Conservation (phyloP, 2,888 invertebrate genomes). For the Chymomyza procnemis region DNA sequence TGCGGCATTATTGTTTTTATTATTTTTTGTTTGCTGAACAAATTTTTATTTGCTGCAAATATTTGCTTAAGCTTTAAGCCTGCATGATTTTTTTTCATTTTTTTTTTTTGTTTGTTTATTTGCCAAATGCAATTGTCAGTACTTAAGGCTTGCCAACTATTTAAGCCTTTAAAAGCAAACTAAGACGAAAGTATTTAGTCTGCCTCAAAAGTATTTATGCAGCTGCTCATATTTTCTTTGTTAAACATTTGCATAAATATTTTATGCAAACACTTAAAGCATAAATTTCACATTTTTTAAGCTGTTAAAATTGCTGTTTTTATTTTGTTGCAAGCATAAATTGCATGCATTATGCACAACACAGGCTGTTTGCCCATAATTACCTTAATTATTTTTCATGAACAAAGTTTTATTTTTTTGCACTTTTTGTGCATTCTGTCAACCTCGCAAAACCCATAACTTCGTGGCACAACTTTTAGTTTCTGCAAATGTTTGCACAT, state of each 20-base stretch:
- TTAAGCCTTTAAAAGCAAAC: no score
- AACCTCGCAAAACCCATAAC: background rate
- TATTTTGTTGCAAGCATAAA: background rate
- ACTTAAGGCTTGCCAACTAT: no score
- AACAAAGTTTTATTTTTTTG: conserved; percentile 36
- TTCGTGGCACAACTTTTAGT: background rate
- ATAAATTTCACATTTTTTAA: background rate
- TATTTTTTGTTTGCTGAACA: background rate
- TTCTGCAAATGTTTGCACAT: conserved; percentile 56
- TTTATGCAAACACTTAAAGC: conserved; percentile 5
- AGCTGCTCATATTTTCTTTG: background rate
- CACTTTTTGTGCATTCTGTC: conserved; percentile 5
- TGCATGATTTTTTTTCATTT: background rate
- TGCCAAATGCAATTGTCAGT: no score
- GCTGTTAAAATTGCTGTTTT: background rate
- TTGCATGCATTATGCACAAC: background rate
- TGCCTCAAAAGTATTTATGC: no score
- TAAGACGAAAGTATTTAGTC: no score
- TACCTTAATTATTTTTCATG: conserved; percentile 73
- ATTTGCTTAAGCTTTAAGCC: no score
- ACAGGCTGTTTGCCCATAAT: conserved; percentile 41
- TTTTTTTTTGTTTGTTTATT: background rate
- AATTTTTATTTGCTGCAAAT: background rate
- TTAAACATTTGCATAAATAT: conserved; percentile 3
- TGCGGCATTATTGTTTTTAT: background rate